Base-by-base conservation (phyloP, 1,140 invertebrate genomes). In the Mactra quadrangularis region DNA sequence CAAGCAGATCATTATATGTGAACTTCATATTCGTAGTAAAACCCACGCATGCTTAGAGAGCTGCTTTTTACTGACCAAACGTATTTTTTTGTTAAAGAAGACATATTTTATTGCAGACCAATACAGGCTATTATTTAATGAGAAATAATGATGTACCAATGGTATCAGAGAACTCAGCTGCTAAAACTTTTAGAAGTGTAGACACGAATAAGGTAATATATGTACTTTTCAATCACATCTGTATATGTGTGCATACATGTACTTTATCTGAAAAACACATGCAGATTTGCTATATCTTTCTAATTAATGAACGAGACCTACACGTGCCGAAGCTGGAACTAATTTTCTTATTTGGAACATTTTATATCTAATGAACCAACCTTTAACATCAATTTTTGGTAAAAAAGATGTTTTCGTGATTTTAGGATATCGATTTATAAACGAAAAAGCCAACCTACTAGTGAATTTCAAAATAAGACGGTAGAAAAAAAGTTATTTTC, bases 121-220 rank as follows among this genome's bases (percentile, higher is more conserved):
- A 27, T n/a, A 19, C 22, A 27, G 66, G 66, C 11, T 50, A 52
- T 70, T 52, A 22, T 19, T n/a, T 70, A 17, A 22, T 70, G 45
- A 70, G 50, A 53, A 52, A 52, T 15, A 70, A 11, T 13, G 66
- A 53, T 27, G 22, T 33, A 25, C 38, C 38, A 27, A 4, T 11
- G 1, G 7, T 29, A 53, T 52, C 66, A 3, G 11, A 19, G 29
- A 25, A 6, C 13, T 38, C 15, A 17, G 45, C 19, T 29, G 22
- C 45, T 25, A 17, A 38, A 6, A 62, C 33, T 2, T 9, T 2
- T 29, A 22, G 1, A 1, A 11, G 29, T 15, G 13, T 38, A 29
- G 3, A 29, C 17, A 27, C 6, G 13, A n/a, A 15, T 13, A 38
- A 70, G 29, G 27, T 52, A 52, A 22, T 3, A 35, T 1, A 45